These are phyloP conservation scores for Anticlea derivata DNA, from an alignment of 2,888 invertebrate genomes.

Conservation along the genomic window DNA sequence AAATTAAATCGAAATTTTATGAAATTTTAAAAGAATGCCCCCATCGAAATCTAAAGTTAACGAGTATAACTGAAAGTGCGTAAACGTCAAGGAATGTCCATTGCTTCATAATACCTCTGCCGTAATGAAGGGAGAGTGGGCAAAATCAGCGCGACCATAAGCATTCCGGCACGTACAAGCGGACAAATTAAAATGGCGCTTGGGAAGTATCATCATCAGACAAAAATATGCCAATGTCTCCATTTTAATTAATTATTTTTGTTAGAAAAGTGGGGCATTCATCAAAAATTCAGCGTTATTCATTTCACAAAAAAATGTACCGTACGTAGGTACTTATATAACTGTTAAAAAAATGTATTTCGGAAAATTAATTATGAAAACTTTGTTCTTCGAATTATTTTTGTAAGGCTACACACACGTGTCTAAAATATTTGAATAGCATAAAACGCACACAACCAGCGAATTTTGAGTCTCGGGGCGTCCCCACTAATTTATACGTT, in stretches of 20 bases:
- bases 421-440: constrained; percentile 38
- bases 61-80: constrained; percentile 53
- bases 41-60: constrained; percentile 49
- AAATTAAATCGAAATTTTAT: no score
- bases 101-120: constrained; percentile 65
- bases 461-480: constrained; percentile 70
- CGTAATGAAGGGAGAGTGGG: constrained; percentile 67
- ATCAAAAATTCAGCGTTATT: no score
- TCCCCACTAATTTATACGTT: constrained; percentile 84
- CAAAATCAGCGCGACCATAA: constrained; percentile 53
- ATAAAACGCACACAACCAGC: constrained; percentile 50
- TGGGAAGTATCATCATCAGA: constrained; percentile 8
- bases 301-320: no score
- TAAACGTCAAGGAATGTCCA: constrained; percentile 61
- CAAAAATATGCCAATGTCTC: constrained; percentile 1
- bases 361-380: no score
- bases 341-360: no score
- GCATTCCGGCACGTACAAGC: constrained; percentile 61
- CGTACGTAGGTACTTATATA: no score
- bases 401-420: constrained; percentile 31
- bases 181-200: constrained; percentile 39
- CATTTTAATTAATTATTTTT: neutral
- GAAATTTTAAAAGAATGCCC: no score
- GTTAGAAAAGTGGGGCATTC: no score
- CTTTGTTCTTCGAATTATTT: neutral